A percentile compares a stretch with the other conserved stretches of the same genome.
phyloP scores from a whole-genome alignment of 2,113 vertebrate species.

The Psophia crepitans region DNA sequence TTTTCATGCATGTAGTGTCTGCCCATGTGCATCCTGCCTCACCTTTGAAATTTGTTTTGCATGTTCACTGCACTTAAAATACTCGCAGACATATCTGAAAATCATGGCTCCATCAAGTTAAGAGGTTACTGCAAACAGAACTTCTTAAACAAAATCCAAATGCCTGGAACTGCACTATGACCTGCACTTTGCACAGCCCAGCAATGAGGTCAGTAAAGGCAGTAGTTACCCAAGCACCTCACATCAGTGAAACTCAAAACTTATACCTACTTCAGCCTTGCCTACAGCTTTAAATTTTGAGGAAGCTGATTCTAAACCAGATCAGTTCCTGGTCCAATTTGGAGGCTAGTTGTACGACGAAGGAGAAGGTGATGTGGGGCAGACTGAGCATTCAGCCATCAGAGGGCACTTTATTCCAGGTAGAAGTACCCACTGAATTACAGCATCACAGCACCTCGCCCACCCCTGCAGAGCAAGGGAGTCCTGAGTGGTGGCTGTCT shows the following conservation, averaged over 20 bases:
- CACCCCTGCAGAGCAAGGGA: not conserved
- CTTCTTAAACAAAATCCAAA: not conserved
- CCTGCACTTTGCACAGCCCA: not conserved
- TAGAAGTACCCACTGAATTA: rapidly evolving
- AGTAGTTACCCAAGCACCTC: not conserved
- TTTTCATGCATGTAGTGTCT: not conserved
- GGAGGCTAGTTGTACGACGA: not conserved
- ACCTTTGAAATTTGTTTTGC: not conserved
- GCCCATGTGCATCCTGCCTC: not conserved
- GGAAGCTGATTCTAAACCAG: not conserved
- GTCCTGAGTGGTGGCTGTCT: not conserved
- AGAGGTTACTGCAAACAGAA: not conserved
- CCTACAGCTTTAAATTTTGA: not conserved
- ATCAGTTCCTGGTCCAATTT: not conserved
- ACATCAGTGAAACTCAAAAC: not conserved
- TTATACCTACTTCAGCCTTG: not conserved
- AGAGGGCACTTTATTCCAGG: not conserved
- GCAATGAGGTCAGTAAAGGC: not conserved
- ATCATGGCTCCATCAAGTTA: not conserved
- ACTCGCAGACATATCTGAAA: not conserved
- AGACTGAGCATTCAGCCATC: not conserved
- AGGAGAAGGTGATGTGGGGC: rapidly evolving
- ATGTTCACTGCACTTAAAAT: not conserved
- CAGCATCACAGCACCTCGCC: not conserved
- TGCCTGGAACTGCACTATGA: not conserved